Conservation (phyloP, 2,113 vertebrate species). For the Podarcis cretensis region DNA sequence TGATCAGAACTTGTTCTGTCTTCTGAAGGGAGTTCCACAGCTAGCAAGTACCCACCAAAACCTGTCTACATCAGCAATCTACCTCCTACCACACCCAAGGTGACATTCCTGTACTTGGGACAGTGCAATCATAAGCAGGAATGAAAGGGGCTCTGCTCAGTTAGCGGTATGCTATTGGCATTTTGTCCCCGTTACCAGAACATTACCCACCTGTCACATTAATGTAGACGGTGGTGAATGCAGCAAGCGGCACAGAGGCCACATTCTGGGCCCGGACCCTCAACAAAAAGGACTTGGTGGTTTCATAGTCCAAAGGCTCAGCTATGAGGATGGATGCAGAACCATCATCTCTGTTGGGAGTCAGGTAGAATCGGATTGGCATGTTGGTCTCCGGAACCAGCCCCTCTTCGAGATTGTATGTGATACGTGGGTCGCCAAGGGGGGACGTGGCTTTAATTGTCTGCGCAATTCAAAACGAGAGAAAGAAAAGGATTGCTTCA, state of each 20-base stretch:
- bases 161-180: not conserved
- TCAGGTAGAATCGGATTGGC: constrained; percentile 89
- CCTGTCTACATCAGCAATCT: not conserved
- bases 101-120: too few relatives aligned
- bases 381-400: constrained; percentile 90
- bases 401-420: constrained; percentile 88
- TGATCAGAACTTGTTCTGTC: not conserved
- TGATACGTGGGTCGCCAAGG: constrained; percentile 87
- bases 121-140: not conserved
- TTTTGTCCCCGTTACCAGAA: not conserved
- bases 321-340: constrained; percentile 88
- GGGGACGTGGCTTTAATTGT: constrained; percentile 88
- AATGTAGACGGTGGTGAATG: constrained; percentile 81
- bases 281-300: constrained; percentile 83
- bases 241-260: constrained; percentile 85
- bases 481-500: too few relatives aligned
- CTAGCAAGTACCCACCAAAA: not conserved
- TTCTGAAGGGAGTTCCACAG: not conserved
- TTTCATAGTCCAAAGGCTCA: constrained; percentile 88
- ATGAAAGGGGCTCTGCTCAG: not conserved
- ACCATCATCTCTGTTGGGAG: constrained; percentile 86
- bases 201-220: constrained; percentile 84
- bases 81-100: not conserved
- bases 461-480: constrained; percentile 65
- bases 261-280: constrained; percentile 87